Evolutionary conservation across 2,888 invertebrate genomes (phyloP).

Genomic region (Rhingia rostrata): DNA sequence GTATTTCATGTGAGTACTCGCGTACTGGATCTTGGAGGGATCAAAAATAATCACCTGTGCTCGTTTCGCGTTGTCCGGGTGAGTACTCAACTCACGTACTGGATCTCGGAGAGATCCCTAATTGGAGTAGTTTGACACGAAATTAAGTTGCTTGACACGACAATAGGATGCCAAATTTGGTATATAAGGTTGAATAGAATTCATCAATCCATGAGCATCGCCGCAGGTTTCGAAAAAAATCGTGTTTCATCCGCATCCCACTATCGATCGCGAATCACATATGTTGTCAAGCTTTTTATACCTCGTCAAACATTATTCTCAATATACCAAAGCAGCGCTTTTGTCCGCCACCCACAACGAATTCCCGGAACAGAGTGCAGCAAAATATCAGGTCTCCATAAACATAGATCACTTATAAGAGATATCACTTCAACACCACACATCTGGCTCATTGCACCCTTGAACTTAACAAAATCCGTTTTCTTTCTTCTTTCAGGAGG

Average conservation of each 20-base stretch:
- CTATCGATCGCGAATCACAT: background rate
- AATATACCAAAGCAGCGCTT: background rate
- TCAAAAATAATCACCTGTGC: no score
- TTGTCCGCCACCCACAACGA: background rate
- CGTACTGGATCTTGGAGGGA: no score
- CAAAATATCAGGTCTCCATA: background rate
- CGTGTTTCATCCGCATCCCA: background rate
- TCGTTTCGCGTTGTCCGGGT: no score
- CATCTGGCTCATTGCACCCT: slow-evolving; percentile 7
- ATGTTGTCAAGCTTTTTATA: background rate
- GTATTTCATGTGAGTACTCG: no score
- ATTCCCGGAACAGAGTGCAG: background rate
- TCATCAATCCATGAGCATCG: no score
- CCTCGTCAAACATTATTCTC: background rate
- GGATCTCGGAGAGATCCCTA: no score
- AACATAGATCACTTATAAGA: background rate
- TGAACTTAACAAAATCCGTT: slow-evolving; percentile 45
- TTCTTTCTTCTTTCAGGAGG: slow-evolving; percentile 76
- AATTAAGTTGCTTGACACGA: no score
- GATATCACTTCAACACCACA: background rate
- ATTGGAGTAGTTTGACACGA: no score
- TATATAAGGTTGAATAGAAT: no score
- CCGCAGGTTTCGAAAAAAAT: no score
- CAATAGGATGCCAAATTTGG: no score
- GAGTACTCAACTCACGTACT: no score